phyloP scores from a whole-genome alignment of 2,113 vertebrate species.

The Brachypteracias leptosomus region DNA sequence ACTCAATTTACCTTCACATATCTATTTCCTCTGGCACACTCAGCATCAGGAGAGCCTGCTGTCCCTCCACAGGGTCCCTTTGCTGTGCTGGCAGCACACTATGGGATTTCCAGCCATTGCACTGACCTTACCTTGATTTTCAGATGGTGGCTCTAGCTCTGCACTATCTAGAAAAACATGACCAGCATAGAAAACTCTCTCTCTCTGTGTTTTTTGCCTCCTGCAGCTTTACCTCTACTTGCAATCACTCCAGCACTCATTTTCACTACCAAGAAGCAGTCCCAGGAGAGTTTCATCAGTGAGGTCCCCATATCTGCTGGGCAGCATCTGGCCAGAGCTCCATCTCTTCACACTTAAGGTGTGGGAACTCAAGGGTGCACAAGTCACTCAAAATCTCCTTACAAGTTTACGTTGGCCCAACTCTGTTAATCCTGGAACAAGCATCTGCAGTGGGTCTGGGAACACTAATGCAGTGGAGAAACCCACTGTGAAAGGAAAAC shows the following conservation, averaged over 20 bases:
- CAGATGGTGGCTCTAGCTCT: background rate
- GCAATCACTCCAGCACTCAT: background rate
- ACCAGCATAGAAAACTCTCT: background rate
- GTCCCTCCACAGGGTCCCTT: background rate
- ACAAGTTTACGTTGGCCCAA: rapidly evolving
- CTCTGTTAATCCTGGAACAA: background rate
- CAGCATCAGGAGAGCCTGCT: background rate
- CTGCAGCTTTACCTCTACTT: background rate
- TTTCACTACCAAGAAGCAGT: background rate
- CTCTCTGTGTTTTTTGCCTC: background rate
- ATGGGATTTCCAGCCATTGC: background rate
- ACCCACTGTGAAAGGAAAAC: background rate
- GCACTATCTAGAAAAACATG: background rate
- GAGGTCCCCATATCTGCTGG: rapidly evolving
- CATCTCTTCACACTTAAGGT: background rate
- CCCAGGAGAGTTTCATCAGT: rapidly evolving
- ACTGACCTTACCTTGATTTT: background rate
- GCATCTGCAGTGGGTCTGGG: background rate
- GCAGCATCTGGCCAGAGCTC: background rate
- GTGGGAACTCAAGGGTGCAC: background rate
- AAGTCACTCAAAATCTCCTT: background rate
- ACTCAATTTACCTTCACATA: background rate
- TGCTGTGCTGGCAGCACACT: background rate
- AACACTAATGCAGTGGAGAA: background rate
- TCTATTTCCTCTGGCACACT: constrained; percentile 4